phyloP scores from a whole-genome alignment of 2,888 invertebrate genomes.

The Sphecodes monilicornis region DNA sequence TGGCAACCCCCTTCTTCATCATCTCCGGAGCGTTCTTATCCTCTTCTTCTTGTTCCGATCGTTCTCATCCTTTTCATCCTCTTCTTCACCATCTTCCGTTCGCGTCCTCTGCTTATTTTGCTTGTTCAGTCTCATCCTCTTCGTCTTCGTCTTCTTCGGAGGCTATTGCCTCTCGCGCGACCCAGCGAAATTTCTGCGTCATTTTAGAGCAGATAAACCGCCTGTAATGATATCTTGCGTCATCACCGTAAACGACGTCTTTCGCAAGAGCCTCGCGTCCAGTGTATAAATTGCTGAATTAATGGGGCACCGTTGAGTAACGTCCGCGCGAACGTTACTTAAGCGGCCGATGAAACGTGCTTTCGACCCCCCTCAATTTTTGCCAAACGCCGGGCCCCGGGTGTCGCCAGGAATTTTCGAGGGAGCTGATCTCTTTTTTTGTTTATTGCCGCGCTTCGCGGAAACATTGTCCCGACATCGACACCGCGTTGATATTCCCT shows the following conservation, averaged over 20 bases:
- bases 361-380: constrained; percentile 13
- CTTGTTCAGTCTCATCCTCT: background rate
- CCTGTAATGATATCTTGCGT: constrained; percentile 69
- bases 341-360: constrained; percentile 36
- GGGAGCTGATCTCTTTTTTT: background rate
- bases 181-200: constrained; percentile 57
- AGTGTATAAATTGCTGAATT: constrained; percentile 67
- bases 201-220: constrained; percentile 61
- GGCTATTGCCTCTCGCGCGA: constrained; percentile 27
- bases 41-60: background rate
- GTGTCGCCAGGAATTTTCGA: constrained; percentile 7
- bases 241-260: constrained; percentile 60
- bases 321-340: constrained; percentile 31
- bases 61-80: constrained; percentile 5
- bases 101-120: constrained; percentile 13
- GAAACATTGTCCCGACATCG: background rate
- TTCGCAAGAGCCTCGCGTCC: constrained; percentile 43
- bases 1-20: constrained; percentile 20
- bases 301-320: constrained; percentile 60
- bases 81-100: background rate
- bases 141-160: constrained; percentile 7
- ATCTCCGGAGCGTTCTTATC: background rate
- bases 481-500: background rate
- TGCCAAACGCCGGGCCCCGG: background rate
- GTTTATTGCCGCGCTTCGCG: background rate